Evolutionary conservation across 2,113 vertebrate species (phyloP).

Genomic region (Tetrax tetrax): DNA sequence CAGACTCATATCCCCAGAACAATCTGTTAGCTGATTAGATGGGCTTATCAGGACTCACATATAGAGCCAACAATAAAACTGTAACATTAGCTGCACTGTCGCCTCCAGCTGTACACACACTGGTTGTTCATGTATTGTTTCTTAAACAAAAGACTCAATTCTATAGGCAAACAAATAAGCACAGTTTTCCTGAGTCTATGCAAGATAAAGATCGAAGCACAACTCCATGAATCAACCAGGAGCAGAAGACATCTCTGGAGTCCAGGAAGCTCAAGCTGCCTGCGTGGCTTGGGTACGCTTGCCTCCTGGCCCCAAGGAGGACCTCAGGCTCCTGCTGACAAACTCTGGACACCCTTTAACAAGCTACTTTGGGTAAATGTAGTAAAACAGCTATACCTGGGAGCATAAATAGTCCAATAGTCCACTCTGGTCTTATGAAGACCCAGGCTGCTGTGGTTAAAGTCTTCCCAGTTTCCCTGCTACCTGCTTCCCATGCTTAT

Average conservation of each 20-base stretch:
- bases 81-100: neutral
- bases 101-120: neutral
- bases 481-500: neutral
- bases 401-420: neutral
- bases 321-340: neutral
- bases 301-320: neutral
- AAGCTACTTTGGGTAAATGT: neutral
- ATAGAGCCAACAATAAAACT: neutral
- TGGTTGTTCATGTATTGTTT: neutral
- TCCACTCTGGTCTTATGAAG: neutral
- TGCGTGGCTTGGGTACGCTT: fast-evolving
- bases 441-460: neutral
- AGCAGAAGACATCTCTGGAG: neutral
- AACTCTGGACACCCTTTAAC: neutral
- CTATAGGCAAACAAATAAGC: neutral
- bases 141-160: neutral
- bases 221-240: neutral
- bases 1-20: neutral
- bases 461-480: neutral
- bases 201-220: neutral
- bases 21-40: neutral
- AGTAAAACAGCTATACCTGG: neutral
- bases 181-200: fast-evolving
- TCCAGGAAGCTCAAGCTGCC: fast-evolving
- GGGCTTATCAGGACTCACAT: neutral